phyloP scores from a whole-genome alignment of 2,797 vertebrate genomes.

The Paguma larvata region DNA sequence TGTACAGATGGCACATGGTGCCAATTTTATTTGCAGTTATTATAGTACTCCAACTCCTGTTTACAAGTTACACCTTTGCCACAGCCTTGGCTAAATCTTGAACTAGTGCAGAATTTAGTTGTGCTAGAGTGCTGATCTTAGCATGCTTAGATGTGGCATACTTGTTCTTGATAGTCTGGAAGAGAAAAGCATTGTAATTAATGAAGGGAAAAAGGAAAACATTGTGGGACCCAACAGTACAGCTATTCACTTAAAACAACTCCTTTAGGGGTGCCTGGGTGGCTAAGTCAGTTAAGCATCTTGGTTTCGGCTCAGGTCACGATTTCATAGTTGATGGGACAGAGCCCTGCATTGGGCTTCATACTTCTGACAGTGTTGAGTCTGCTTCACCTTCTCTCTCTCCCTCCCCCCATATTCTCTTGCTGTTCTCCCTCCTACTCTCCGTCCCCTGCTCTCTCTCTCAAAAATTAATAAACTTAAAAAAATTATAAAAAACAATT shows the following conservation, averaged over 20 bases:
- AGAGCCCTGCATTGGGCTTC: not conserved
- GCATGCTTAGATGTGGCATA: slow-evolving; percentile 89
- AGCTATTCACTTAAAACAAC: not conserved
- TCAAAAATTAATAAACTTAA: not conserved
- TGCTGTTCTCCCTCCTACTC: not conserved
- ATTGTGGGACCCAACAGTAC: not conserved
- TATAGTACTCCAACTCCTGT: not conserved
- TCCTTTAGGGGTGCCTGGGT: not conserved
- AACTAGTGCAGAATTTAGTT: slow-evolving; percentile 89
- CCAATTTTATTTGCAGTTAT: slow-evolving; percentile 65
- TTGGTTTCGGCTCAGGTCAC: not conserved
- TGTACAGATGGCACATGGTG: slow-evolving; percentile 85
- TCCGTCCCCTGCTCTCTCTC: not conserved
- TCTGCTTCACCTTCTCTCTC: not conserved
- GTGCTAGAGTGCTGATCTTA: slow-evolving; percentile 89
- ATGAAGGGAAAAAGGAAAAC: not conserved
- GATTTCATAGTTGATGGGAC: not conserved
- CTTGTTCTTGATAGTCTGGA: slow-evolving; percentile 93
- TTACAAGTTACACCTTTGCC: slow-evolving; percentile 62
- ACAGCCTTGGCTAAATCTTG: slow-evolving; percentile 89
- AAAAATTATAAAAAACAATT: not conserved
- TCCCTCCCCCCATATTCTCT: not conserved
- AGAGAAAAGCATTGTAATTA: slow-evolving; percentile 50
- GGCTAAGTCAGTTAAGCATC: not conserved
- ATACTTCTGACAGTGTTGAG: not conserved